These are phyloP conservation scores for Pseudococcus viburni DNA, from an alignment of 2,888 invertebrate species.

Conservation along the genomic window DNA sequence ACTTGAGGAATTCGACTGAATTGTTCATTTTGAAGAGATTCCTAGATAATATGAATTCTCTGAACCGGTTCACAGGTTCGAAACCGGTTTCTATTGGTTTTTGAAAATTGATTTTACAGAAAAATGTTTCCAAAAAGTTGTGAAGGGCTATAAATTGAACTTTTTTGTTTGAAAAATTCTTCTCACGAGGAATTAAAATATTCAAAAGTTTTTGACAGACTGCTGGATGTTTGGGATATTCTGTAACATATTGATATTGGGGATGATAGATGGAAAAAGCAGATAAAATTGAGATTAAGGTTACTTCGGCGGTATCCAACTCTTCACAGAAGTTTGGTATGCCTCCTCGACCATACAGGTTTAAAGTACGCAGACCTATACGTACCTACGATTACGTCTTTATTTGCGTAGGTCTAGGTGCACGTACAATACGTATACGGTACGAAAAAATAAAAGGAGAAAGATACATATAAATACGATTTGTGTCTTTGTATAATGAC, in stretches of 20 bases:
- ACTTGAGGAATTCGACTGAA: not conserved
- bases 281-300: no score
- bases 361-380: not conserved
- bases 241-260: no score
- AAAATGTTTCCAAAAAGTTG: not conserved
- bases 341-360: no score
- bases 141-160: not conserved
- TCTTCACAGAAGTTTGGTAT: no score
- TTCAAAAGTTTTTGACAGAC: no score
- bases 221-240: no score
- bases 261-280: no score
- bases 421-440: not conserved
- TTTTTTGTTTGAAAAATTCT: not conserved
- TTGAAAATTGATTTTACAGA: not conserved
- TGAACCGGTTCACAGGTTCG: not conserved
- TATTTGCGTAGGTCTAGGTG: constrained; percentile 6
- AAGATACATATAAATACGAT: not conserved
- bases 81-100: not conserved
- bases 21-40: not conserved
- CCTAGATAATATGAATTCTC: not conserved
- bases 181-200: no score
- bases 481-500: not conserved
- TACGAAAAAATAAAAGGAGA: not conserved
- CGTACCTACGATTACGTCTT: not conserved
- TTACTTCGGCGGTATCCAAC: no score